phyloP scores from a whole-genome alignment of 2,113 vertebrate species.

The Protomyctophum bolini region DNA sequence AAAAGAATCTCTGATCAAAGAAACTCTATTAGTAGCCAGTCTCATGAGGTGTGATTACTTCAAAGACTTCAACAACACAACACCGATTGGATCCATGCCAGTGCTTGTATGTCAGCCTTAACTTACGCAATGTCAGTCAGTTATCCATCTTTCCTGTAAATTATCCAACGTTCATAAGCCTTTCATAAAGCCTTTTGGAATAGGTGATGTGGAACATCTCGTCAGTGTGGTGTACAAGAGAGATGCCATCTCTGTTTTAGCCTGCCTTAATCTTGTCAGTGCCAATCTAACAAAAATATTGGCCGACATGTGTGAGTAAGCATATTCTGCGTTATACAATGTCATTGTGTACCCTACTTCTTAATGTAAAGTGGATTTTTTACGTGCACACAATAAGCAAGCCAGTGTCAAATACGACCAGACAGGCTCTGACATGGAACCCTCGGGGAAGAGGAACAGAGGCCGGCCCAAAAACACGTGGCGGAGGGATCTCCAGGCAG shows the following conservation, averaged over 20 bases:
- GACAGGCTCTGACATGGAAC: no score
- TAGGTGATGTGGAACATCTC: background rate
- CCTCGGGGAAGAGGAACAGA: no score
- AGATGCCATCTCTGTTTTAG: background rate
- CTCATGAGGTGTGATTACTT: conserved; percentile 8
- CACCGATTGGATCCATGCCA: background rate
- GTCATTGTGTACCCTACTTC: no score
- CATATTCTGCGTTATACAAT: no score
- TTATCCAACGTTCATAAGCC: background rate
- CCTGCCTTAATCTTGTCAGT: background rate
- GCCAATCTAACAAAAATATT: background rate
- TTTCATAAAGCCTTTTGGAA: background rate
- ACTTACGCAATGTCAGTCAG: conserved; percentile 1
- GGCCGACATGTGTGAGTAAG: no score
- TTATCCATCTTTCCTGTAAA: background rate
- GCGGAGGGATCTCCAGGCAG: no score
- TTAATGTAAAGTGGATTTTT: no score
- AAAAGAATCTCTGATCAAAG: conserved; percentile 29
- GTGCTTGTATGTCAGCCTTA: background rate
- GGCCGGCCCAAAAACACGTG: no score
- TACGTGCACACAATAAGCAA: no score
- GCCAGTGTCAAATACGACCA: no score
- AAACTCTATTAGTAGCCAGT: conserved; percentile 2
- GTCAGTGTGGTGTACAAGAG: background rate
- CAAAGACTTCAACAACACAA: background rate